A percentile compares a stretch with the other conserved stretches of the same genome.
Evolutionary conservation across 2,113 vertebrate species (phyloP).

Genomic region (Mobula birostris): DNA sequence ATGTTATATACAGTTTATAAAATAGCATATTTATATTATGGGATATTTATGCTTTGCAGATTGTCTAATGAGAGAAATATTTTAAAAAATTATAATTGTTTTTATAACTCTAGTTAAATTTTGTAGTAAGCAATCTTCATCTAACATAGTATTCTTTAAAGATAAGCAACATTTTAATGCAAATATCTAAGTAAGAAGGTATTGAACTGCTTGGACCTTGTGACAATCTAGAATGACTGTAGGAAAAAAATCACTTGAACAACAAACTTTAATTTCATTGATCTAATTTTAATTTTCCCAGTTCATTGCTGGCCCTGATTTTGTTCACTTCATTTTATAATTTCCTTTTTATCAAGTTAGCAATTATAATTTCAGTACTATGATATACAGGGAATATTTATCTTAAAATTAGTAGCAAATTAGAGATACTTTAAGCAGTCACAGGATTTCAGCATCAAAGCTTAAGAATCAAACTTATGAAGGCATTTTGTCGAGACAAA

Average conservation of each 20-base stretch:
- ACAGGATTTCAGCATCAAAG: neutral
- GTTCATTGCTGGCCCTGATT: neutral
- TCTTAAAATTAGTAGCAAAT: neutral
- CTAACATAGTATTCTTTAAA: neutral
- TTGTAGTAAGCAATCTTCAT: neutral
- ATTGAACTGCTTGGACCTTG: neutral
- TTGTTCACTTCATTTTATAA: neutral
- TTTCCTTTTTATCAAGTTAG: neutral
- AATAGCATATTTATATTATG: neutral
- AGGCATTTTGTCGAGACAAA: neutral
- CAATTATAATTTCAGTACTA: neutral
- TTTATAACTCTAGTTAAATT: neutral
- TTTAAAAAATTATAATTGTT: neutral
- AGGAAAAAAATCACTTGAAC: neutral
- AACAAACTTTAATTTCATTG: neutral
- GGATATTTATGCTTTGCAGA: neutral
- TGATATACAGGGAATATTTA: neutral
- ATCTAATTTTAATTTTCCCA: neutral
- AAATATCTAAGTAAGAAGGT: neutral
- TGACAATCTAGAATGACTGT: neutral
- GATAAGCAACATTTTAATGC: neutral
- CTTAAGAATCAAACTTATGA: neutral
- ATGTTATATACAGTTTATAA: neutral
- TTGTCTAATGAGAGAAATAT: neutral
- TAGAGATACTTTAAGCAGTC: neutral